Percentiles rank a stretch among this genome's conserved stretches.
These are phyloP conservation scores for Tetranychus urticae DNA, from an alignment of 1,140 invertebrate species.

Conservation along the genomic window DNA sequence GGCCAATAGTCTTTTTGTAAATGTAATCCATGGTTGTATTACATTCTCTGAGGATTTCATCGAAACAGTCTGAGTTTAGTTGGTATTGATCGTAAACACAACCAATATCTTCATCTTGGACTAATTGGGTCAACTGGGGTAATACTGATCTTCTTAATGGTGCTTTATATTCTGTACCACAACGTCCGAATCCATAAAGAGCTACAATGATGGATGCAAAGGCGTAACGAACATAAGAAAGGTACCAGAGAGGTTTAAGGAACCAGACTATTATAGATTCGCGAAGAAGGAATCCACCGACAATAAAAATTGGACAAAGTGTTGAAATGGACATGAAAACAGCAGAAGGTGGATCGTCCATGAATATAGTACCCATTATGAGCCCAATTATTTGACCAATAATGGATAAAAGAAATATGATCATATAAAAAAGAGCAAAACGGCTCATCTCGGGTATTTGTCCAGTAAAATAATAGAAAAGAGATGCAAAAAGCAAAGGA, in stretches of 20 bases:
- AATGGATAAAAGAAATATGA: conserved; percentile 58
- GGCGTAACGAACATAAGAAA: conserved; percentile 68
- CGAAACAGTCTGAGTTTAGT: background rate
- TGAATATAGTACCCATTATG: conserved; percentile 47
- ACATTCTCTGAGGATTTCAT: background rate
- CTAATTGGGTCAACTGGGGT: background rate
- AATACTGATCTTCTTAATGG: background rate
- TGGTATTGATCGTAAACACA: background rate
- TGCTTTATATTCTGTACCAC: conserved; percentile 11
- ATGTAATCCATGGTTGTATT: background rate
- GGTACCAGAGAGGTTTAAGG: conserved; percentile 62
- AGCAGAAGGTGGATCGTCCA: conserved; percentile 22
- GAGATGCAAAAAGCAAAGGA: conserved; percentile 66
- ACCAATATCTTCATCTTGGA: background rate
- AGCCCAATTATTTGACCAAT: conserved; percentile 77
- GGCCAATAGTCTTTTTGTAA: background rate
- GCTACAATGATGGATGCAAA: conserved; percentile 74
- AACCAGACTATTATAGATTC: conserved; percentile 74
- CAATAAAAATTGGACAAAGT: conserved; percentile 31
- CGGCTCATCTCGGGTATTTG: conserved; percentile 26
- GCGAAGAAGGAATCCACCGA: conserved; percentile 68
- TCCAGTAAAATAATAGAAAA: conserved; percentile 82
- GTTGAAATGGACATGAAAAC: background rate
- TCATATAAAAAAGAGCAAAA: conserved; percentile 37
- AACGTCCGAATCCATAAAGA: conserved; percentile 64